A percentile compares a stretch with the other conserved stretches of the same genome.
phyloP scores from a whole-genome alignment of 37 sponge, comb jelly and placozoan genomes.

The Eunapius fragilis region DNA sequence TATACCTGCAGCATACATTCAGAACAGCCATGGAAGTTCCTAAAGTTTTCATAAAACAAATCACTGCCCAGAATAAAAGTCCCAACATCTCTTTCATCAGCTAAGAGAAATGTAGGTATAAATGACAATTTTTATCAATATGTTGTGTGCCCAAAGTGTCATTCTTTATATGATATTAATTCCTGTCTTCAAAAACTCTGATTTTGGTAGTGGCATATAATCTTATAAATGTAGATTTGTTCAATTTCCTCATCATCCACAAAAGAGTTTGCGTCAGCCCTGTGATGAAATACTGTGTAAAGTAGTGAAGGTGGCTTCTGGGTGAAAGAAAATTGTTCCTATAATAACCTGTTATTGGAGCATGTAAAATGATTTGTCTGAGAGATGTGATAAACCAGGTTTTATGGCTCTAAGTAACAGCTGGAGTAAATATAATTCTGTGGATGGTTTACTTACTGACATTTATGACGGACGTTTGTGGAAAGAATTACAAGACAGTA shows the following conservation, averaged over 20 bases:
- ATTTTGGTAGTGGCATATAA: not conserved
- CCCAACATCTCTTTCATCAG: no score
- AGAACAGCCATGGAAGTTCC: no score
- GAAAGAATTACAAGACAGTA: constrained; percentile 15
- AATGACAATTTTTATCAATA: no score
- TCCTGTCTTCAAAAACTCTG: constrained; percentile 20
- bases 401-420: constrained; percentile 28
- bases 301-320: not conserved
- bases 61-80: no score
- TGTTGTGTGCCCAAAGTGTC: constrained; percentile 18
- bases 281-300: constrained; percentile 48
- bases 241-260: constrained; percentile 58
- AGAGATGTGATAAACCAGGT: constrained; percentile 16
- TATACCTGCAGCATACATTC: no score
- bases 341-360: constrained; percentile 27
- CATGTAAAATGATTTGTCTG: not conserved
- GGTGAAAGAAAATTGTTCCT: constrained; percentile 21
- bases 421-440: constrained; percentile 21
- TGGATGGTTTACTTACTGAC: constrained; percentile 24
- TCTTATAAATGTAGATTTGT: constrained; percentile 48
- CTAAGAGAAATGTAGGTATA: no score
- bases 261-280: not conserved
- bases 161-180: constrained; percentile 48
- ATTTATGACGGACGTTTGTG: constrained; percentile 60
- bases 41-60: no score